These are phyloP conservation scores for Mystacornis crossleyi DNA, from an alignment of 2,113 vertebrate species.

Conservation along the genomic window DNA sequence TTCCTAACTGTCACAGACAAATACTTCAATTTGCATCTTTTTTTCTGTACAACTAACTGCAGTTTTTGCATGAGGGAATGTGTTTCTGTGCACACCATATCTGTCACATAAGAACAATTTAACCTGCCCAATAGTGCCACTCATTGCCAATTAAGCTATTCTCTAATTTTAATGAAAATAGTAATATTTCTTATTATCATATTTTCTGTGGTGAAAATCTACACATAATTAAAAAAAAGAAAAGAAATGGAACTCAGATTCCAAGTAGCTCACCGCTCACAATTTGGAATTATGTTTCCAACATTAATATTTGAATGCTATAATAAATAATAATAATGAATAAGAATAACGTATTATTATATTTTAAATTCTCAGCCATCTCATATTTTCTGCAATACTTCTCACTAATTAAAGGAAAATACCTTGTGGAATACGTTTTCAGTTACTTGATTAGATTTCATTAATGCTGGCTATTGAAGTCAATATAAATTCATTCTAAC, in stretches of 20 bases:
- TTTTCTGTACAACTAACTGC: not conserved
- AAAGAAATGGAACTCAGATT: not conserved
- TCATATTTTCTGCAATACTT: constrained; percentile 53
- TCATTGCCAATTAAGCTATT: not conserved
- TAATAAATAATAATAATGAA: not conserved
- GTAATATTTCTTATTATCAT: not conserved
- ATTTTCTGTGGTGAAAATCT: not conserved
- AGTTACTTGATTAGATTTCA: constrained; percentile 64
- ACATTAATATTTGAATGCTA: not conserved
- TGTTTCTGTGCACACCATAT: not conserved
- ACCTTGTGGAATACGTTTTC: constrained; percentile 45
- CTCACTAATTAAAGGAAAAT: constrained; percentile 70
- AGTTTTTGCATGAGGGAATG: not conserved
- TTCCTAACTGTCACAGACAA: not conserved
- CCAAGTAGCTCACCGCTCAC: not conserved
- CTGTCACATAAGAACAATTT: not conserved
- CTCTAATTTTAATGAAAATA: not conserved
- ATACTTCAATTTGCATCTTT: not conserved
- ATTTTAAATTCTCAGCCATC: constrained; percentile 32
- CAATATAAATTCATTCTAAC: constrained; percentile 57
- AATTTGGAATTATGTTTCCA: not conserved
- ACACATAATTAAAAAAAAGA: not conserved
- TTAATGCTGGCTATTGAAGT: constrained; percentile 61
- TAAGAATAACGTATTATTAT: constrained; percentile 3
- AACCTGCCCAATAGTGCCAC: not conserved